A percentile compares a stretch with the other conserved stretches of the same genome.
Evolutionary conservation across 2,888 invertebrate genomes (phyloP).

Genomic region (Clivina fossor): DNA sequence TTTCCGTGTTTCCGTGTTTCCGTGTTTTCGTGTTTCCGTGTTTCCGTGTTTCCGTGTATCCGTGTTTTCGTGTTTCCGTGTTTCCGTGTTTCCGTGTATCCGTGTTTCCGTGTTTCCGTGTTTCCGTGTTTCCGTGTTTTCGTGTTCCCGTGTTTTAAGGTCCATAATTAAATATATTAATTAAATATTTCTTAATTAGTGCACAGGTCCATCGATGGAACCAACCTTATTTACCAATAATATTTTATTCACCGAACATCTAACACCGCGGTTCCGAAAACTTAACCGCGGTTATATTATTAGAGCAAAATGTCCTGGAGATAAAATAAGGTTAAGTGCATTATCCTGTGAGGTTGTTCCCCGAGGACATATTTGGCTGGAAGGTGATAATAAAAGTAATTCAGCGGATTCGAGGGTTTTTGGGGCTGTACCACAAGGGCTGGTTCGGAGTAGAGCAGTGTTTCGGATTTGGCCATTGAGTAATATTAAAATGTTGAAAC

Average conservation of each 20-base stretch:
- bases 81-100: no score
- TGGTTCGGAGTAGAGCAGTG: slow-evolving; percentile 80
- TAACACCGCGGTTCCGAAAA: slow-evolving; percentile 65
- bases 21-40: no score
- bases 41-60: no score
- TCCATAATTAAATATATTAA: no score
- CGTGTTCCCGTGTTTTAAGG: no score
- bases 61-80: no score
- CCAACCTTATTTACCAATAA: slow-evolving; percentile 83
- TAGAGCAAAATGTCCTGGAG: slow-evolving; percentile 80
- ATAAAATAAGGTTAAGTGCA: slow-evolving; percentile 58
- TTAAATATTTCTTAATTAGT: no score
- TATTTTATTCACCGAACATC: slow-evolving; percentile 78
- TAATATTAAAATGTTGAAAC: slow-evolving; percentile 47
- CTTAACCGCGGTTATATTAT: slow-evolving; percentile 80
- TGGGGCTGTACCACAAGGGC: slow-evolving; percentile 85
- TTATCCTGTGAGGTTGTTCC: slow-evolving; percentile 66
- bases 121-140: no score
- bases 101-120: no score
- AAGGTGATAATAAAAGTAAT: slow-evolving; percentile 84
- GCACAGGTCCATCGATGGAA: slow-evolving; percentile 92
- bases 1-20: no score
- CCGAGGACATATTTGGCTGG: slow-evolving; percentile 85
- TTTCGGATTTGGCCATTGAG: slow-evolving; percentile 75
- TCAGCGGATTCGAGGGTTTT: slow-evolving; percentile 86